Conservation (phyloP, 2,797 vertebrate genomes). For the Halcyon chelicuti region DNA sequence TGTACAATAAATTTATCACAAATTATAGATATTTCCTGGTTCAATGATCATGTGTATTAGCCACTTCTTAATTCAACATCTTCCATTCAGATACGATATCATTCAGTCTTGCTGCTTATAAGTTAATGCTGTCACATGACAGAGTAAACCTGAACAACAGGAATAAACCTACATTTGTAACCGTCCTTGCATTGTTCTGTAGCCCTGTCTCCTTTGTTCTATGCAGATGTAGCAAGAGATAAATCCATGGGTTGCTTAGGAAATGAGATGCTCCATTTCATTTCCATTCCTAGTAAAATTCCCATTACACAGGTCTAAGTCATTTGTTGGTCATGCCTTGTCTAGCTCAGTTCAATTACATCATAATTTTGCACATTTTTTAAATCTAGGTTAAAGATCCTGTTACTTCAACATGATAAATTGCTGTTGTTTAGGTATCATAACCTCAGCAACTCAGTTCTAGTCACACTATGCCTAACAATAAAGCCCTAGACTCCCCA, state of each 20-base stretch:
- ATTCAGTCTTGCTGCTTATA: background rate
- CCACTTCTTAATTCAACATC: background rate
- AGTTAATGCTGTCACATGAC: background rate
- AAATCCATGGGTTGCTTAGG: background rate
- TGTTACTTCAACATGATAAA: slow-evolving; percentile 6
- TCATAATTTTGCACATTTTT: slow-evolving; percentile 31
- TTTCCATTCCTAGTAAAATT: background rate
- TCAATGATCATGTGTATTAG: background rate
- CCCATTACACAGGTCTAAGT: background rate
- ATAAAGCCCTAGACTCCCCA: background rate
- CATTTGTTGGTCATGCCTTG: background rate
- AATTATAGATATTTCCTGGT: background rate
- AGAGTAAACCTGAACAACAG: background rate
- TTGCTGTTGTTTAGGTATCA: background rate
- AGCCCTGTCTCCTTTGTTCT: background rate
- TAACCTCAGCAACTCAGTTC: background rate
- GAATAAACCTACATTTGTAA: background rate
- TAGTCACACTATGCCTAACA: background rate
- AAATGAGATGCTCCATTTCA: background rate
- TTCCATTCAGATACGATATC: background rate
- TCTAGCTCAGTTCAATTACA: background rate
- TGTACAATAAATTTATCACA: background rate
- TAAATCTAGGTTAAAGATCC: slow-evolving; percentile 5
- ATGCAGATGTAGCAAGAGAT: background rate
- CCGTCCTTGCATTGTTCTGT: background rate